Conservation (phyloP, 2,888 invertebrate genomes). For the Sericinus montela region DNA sequence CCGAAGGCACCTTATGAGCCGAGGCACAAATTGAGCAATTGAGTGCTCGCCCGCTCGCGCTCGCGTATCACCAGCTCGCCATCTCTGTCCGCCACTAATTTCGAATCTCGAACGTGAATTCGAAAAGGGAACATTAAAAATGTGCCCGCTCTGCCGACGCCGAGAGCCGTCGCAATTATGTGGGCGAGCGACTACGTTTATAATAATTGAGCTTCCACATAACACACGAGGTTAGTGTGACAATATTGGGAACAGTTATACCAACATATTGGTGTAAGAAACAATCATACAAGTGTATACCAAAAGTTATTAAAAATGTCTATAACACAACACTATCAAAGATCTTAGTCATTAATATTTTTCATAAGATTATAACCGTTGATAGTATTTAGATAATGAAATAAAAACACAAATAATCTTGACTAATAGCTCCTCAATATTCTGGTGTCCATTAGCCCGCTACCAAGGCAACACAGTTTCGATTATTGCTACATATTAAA, state of each 20-base stretch:
- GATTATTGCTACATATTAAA: constrained; percentile 22
- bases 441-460: constrained; percentile 7
- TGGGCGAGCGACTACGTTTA: constrained; percentile 5
- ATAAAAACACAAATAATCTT: constrained; percentile 4
- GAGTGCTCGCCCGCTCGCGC: constrained; percentile 56
- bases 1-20: constrained; percentile 59
- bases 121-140: constrained; percentile 54
- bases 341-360: too few species aligned
- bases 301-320: too few species aligned
- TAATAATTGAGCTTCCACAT: too few species aligned
- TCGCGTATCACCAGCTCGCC: constrained; percentile 27
- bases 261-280: too few species aligned
- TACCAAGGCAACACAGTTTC: constrained; percentile 10
- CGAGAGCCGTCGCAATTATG: constrained; percentile 35
- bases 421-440: constrained; percentile 6
- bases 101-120: constrained; percentile 39
- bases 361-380: background rate
- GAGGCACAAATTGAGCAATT: constrained; percentile 76
- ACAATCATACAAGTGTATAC: too few species aligned
- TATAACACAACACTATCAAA: too few species aligned
- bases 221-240: too few species aligned
- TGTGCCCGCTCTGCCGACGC: constrained; percentile 39
- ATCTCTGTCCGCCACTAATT: constrained; percentile 42
- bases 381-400: constrained; percentile 6
- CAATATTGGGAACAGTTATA: too few species aligned